Conservation (phyloP, 2,113 vertebrate species). For the Cololabis saira region DNA sequence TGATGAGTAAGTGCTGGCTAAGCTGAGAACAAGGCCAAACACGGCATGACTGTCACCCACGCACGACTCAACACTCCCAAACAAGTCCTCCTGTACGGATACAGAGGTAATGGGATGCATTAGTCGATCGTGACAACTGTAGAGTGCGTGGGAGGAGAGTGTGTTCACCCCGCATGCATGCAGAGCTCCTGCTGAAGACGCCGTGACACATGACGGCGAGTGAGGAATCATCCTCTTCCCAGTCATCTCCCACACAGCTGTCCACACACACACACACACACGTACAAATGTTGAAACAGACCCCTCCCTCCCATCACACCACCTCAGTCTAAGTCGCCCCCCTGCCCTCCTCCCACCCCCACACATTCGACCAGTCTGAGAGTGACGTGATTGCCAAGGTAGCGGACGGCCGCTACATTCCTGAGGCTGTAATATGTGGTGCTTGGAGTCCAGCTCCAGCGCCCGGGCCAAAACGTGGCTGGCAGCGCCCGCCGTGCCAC, state of each 20-base stretch:
- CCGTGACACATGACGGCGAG: slow-evolving; percentile 69
- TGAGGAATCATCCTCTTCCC: slow-evolving; percentile 66
- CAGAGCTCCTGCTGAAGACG: slow-evolving; percentile 63
- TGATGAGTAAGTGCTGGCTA: slow-evolving; percentile 69
- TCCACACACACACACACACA: slow-evolving; percentile 41
- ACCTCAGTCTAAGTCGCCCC: slow-evolving; percentile 43
- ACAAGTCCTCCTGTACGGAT: slow-evolving; percentile 68
- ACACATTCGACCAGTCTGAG: slow-evolving; percentile 62
- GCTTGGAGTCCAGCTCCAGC: slow-evolving; percentile 55
- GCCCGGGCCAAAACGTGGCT: slow-evolving; percentile 53
- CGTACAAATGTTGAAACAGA: slow-evolving; percentile 21
- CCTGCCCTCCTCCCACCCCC: slow-evolving; percentile 11
- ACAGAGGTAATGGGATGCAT: slow-evolving; percentile 75
- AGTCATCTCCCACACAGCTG: slow-evolving; percentile 69
- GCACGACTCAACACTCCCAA: slow-evolving; percentile 53
- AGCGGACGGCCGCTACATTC: slow-evolving; percentile 78
- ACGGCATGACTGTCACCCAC: slow-evolving; percentile 53
- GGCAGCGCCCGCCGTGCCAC: slow-evolving; percentile 63
- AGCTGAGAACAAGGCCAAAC: slow-evolving; percentile 74
- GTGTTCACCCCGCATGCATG: slow-evolving; percentile 62
- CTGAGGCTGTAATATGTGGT: slow-evolving; percentile 69
- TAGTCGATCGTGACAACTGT: slow-evolving; percentile 73
- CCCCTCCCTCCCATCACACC: slow-evolving; percentile 40
- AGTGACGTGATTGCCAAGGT: slow-evolving; percentile 79
- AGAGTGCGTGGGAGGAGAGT: slow-evolving; percentile 64